phyloP scores from a whole-genome alignment of 2,888 invertebrate genomes.

The Spilarctia lutea region DNA sequence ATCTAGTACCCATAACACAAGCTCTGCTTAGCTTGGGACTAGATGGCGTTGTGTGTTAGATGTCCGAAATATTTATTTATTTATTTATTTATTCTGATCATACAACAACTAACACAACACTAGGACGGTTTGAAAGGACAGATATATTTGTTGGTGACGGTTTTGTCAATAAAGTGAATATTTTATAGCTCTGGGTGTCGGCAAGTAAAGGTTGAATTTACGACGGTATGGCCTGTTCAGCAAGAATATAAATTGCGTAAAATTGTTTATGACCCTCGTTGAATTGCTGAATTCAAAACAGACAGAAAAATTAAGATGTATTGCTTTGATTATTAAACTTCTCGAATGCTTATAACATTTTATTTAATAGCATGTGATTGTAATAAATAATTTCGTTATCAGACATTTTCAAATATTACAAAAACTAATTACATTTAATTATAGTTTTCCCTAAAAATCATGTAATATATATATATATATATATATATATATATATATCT shows the following conservation, averaged over 20 bases:
- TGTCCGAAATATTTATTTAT: too few species aligned
- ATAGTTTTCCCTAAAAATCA: too few species aligned
- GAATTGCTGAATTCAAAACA: constrained; percentile 53
- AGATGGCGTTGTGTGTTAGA: too few species aligned
- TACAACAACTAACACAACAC: too few species aligned
- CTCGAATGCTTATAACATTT: neutral
- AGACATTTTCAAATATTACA: too few species aligned
- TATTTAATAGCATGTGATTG: neutral
- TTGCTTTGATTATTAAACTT: constrained; percentile 22
- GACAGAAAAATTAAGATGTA: constrained; percentile 30
- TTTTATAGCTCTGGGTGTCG: constrained; percentile 63
- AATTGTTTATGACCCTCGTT: constrained; percentile 64
- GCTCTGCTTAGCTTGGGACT: too few species aligned
- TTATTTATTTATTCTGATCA: too few species aligned
- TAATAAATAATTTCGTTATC: neutral
- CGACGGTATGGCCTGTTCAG: constrained; percentile 56
- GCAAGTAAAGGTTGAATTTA: constrained; percentile 61
- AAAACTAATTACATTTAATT: too few species aligned
- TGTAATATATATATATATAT: too few species aligned
- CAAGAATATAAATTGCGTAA: constrained; percentile 62
- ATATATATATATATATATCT: too few species aligned
- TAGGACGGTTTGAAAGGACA: constrained; percentile 36
- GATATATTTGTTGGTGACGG: constrained; percentile 47
- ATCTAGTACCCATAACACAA: too few species aligned
- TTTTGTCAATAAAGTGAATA: constrained; percentile 66